Percentiles rank a stretch among this genome's conserved stretches.
These are phyloP conservation scores for Palythoa grandis DNA, from an alignment of 92 coral and sea anemone genomes.

Conservation along the genomic window DNA sequence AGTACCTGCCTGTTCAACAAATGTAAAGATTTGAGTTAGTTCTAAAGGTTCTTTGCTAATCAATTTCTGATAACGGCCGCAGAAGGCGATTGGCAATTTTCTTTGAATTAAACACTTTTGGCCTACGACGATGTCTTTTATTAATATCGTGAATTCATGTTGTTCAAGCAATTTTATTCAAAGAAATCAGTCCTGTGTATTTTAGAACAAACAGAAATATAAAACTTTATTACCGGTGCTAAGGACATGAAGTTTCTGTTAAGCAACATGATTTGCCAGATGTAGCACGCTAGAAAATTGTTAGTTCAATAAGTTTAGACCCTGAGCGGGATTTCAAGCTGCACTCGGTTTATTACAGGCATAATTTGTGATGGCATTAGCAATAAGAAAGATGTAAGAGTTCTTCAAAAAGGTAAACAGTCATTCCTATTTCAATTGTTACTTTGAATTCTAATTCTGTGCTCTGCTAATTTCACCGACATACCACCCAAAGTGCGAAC, in stretches of 20 bases:
- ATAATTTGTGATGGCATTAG: not conserved
- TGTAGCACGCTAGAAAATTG: not conserved
- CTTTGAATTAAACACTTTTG: too few relatives aligned
- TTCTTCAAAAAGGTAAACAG: not conserved
- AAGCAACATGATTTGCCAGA: too few relatives aligned
- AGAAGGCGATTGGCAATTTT: too few relatives aligned
- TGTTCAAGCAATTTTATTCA: too few relatives aligned
- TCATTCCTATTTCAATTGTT: not conserved
- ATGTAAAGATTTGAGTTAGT: not conserved
- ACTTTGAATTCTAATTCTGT: not conserved
- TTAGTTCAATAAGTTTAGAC: too few relatives aligned
- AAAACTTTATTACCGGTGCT: too few relatives aligned
- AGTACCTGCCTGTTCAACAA: not conserved
- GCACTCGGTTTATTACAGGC: not conserved
- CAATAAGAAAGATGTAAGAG: not conserved
- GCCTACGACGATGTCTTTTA: too few relatives aligned
- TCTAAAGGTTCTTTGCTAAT: not conserved
- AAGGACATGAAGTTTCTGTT: too few relatives aligned
- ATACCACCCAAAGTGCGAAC: not conserved
- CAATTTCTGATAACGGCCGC: too few relatives aligned
- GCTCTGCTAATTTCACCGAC: not conserved
- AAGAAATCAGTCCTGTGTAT: too few relatives aligned
- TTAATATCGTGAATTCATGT: too few relatives aligned
- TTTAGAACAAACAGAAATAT: too few relatives aligned
- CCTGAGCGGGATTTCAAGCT: not conserved